Conservation (phyloP, 2,888 invertebrate genomes). For the Mechanitis messenoides region DNA sequence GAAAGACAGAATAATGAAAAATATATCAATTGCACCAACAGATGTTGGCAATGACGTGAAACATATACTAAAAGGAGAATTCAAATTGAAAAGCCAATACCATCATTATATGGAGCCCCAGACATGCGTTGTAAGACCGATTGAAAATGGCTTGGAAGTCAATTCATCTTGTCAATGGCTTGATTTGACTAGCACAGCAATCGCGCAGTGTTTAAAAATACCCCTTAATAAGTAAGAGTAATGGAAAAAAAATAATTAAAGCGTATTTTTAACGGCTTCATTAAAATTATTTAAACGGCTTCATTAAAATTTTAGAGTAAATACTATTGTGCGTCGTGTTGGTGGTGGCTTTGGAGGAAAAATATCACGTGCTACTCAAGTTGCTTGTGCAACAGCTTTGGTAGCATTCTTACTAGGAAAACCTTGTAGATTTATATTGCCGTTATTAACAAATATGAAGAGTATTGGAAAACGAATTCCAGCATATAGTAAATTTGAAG, state of each 20-base stretch:
- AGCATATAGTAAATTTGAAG: constrained; percentile 73
- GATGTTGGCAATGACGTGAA: constrained; percentile 57
- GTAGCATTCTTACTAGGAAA: constrained; percentile 75
- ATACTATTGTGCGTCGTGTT: constrained; percentile 77
- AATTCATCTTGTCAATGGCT: constrained; percentile 80
- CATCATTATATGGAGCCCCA: constrained; percentile 87
- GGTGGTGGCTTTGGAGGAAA: constrained; percentile 81
- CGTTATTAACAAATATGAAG: constrained; percentile 80
- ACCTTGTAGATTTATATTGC: constrained; percentile 78
- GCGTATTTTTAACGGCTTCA: too few species aligned
- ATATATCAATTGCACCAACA: constrained; percentile 47
- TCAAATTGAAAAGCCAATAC: constrained; percentile 79
- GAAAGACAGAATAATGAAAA: constrained; percentile 44
- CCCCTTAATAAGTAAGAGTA: constrained; percentile 70
- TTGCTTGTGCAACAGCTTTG: constrained; percentile 79
- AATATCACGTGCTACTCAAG: constrained; percentile 74
- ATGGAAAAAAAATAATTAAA: too few species aligned
- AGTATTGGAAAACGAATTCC: constrained; percentile 76
- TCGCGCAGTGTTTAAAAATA: constrained; percentile 75
- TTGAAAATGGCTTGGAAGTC: constrained; percentile 83
- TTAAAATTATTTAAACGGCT: too few species aligned
- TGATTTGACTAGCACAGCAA: constrained; percentile 75
- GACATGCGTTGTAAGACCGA: constrained; percentile 78
- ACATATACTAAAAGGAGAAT: constrained; percentile 71
- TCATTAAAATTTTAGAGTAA: constrained; percentile 77